Base-by-base conservation (phyloP, 2,113 vertebrate genomes). In the Oryzias javanicus region DNA sequence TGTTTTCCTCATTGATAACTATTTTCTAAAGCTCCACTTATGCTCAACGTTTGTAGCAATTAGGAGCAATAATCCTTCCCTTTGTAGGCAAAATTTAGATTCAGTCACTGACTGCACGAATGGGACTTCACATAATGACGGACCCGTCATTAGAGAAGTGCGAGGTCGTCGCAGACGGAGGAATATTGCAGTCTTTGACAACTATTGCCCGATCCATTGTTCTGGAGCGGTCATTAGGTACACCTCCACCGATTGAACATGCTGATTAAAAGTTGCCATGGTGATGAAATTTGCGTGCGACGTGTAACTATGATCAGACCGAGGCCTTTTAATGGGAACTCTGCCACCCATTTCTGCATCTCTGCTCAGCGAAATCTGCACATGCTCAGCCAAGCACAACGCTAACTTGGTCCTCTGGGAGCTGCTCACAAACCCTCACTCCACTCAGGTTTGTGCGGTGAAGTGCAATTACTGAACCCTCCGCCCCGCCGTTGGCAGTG, bases 51-150 rank as follows among this genome's bases (percentile, higher is more conserved):
- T 74, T 20, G 70, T 57, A 27, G 40, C 18, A 42, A 79, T 67
- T 56, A 67, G 66, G 27, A 64, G 60, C 19, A 42, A 62, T 72
- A 54, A 44, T 83, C 52, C 63, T 83, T 80, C 76, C 51, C 35
- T 64, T 40, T 49, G 42, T 67, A 63, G 64, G 42, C 74, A 60
- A 20, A 76, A 73, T 84, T 64, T 4, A 71, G 44, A 42, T 49
- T 72, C 78, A 73, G 78, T 87, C 80, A 79, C 69, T 58, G 74
- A 87, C 64, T 62, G 25, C 69, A 72, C 54, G 4, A 72, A 71
- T 58, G 45, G 42, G 57, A 81, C 48, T 27, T 77, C 77, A 68
- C 74, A 57, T 80, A 77, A 76, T 65, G 49, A 87, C 76, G 77
- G 66, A 62, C 72, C 76, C 4, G 49, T 65, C 74, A 82, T 87